Evolutionary conservation across 2,113 vertebrate genomes (phyloP), one percentile per base, ranked within the genome.

Genomic region (Hipposideros armiger): DNA sequence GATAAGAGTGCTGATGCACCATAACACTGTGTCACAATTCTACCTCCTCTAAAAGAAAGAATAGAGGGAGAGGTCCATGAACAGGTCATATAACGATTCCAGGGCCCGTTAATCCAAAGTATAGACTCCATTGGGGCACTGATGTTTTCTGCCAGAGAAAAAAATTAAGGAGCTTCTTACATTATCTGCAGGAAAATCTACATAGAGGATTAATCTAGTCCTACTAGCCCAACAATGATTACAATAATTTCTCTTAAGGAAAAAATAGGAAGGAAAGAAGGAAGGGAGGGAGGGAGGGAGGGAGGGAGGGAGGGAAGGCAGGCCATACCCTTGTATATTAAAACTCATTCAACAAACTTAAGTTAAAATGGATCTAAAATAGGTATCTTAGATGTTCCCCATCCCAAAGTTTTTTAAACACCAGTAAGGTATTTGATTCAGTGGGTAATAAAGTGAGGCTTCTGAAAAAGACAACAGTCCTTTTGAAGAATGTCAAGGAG

Each of bases 301-400:
- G 56, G 56, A 58, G 50, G n/a, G 54, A 73, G 40, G 64, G 56
- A 36, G 69, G 56, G 58, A 89, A 14, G 22, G 36, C 72, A 83
- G 40, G 50, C 10, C 30, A 22, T 47, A 73, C 28, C 16, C 40
- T 73, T 58, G 17, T 83, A 20, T 66, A 62, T 80, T 82, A 91
- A 26, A 94, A 88, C 2, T 87, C 72, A 88, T 13, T 88, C 45
- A 78, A 47, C 60, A 17, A n/a, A 87, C 69, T 78, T 84, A 92
- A 90, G 69, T 58, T 64, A 76, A 95, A 95, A 90, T 76, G 20
- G 58, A 95, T 83, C 81, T 91, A 60, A 94, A 74, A 92, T 30
- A 54, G 52, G 32, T 70, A 56, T 58, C 26, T 40, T 58, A 85
- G 67, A 77, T 77, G 22, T 36, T 85, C 17, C 24, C 20, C 24